Percentiles rank a stretch among this genome's conserved stretches.
Evolutionary conservation across 1,140 invertebrate genomes (phyloP).

Genomic region (Heliconius melpomene): DNA sequence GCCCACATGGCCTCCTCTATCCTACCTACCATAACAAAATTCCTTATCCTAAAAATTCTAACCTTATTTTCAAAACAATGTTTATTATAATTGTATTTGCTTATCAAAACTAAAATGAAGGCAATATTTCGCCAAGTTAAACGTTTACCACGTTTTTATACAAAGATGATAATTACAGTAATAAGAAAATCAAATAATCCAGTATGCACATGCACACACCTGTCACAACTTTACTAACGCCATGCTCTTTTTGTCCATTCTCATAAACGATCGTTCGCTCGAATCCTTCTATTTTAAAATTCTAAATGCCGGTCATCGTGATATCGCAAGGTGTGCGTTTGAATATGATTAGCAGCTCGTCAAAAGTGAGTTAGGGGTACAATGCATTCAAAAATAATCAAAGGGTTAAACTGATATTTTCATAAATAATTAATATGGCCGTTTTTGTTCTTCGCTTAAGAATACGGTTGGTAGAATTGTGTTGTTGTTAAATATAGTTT

Average conservation of each 20-base stretch:
- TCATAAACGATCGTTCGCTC: conserved; percentile 61
- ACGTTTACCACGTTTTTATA: conserved; percentile 11
- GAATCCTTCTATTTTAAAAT: conserved; percentile 68
- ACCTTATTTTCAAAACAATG: too few relatives aligned
- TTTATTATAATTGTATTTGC: background rate
- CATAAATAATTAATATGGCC: conserved; percentile 58
- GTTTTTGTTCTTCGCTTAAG: conserved; percentile 24
- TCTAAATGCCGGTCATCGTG: conserved; percentile 67
- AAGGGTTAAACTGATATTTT: conserved; percentile 69
- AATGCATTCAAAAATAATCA: conserved; percentile 72
- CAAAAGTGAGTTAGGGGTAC: conserved; percentile 71
- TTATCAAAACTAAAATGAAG: background rate
- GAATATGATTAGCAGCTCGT: conserved; percentile 80
- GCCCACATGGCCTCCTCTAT: too few relatives aligned
- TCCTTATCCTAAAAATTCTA: too few relatives aligned
- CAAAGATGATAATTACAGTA: background rate
- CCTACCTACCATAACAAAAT: too few relatives aligned
- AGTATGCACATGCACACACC: conserved; percentile 49
- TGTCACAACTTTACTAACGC: conserved; percentile 59
- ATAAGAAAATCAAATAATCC: conserved; percentile 18
- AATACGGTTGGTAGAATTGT: background rate
- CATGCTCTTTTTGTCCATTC: conserved; percentile 65
- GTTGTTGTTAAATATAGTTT: background rate
- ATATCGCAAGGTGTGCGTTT: conserved; percentile 73
- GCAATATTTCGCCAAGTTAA: background rate